A percentile compares a stretch with the other conserved stretches of the same genome.
phyloP scores from a whole-genome alignment of 2,113 vertebrate species.

The Oncorhynchus gorbuscha region DNA sequence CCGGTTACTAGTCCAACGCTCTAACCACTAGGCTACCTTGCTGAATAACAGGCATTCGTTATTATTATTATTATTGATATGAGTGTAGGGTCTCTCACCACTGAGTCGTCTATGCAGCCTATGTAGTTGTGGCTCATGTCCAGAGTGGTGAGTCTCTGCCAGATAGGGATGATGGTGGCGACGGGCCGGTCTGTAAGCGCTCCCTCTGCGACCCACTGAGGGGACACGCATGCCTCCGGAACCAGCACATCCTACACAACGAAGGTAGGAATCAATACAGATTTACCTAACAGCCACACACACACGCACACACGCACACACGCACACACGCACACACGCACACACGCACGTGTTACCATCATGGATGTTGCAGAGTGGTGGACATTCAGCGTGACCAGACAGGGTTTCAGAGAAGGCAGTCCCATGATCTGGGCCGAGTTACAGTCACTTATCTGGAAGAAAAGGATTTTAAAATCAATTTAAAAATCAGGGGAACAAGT shows the following conservation, averaged over 20 bases:
- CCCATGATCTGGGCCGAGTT: constrained; percentile 83
- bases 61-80: too few species aligned
- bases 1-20: too few species aligned
- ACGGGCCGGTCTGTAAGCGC: constrained; percentile 76
- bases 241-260: constrained; percentile 83
- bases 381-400: constrained; percentile 85
- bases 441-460: constrained; percentile 85
- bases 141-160: constrained; percentile 89
- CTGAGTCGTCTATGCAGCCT: constrained; percentile 84
- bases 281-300: not conserved
- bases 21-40: too few species aligned
- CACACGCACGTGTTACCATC: constrained; percentile 73
- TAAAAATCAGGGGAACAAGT: too few species aligned
- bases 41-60: too few species aligned
- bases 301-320: not conserved
- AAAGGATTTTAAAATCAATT: not conserved
- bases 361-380: constrained; percentile 83
- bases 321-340: not conserved
- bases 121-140: constrained; percentile 96
- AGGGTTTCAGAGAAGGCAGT: constrained; percentile 81
- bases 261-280: not conserved
- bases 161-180: constrained; percentile 87
- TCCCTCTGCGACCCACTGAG: constrained; percentile 92
- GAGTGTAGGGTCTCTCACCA: constrained; percentile 77
- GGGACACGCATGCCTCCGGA: constrained; percentile 90